Conservation (phyloP, 1,140 invertebrate species). For the Mesaphorura yosii region DNA sequence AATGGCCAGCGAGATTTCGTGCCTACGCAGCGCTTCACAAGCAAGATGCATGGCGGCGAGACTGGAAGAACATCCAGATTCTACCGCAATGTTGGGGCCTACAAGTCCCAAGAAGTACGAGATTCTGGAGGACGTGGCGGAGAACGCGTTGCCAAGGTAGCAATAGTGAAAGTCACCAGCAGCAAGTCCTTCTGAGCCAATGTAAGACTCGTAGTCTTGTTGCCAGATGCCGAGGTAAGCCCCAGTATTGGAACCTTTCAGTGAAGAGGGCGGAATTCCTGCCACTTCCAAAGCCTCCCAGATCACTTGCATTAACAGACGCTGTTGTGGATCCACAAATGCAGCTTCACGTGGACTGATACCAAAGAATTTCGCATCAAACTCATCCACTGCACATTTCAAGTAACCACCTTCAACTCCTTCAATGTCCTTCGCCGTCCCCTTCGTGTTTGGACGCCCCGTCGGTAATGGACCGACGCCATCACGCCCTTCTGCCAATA, state of each 20-base stretch:
- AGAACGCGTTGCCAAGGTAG: slow-evolving; percentile 3
- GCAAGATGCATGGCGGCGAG: slow-evolving; percentile 73
- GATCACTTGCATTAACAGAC: background rate
- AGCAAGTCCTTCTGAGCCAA: no score
- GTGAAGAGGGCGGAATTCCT: background rate
- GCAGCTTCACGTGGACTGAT: background rate
- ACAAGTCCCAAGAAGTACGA: slow-evolving; percentile 11
- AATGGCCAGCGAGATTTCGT: slow-evolving; percentile 63
- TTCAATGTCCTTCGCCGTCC: no score
- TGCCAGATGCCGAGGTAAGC: background rate
- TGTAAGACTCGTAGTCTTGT: background rate
- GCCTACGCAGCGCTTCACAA: slow-evolving; percentile 57
- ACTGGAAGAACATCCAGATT: slow-evolving; percentile 83
- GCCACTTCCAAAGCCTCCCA: background rate
- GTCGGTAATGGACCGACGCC: no score
- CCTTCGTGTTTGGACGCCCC: no score
- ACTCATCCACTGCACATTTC: background rate
- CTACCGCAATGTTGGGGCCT: slow-evolving; percentile 69
- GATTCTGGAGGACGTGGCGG: background rate
- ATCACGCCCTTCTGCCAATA: no score
- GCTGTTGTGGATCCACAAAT: background rate
- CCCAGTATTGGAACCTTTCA: background rate
- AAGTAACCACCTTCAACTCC: background rate
- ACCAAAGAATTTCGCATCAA: background rate
- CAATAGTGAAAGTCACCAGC: slow-evolving; percentile 1